Evolutionary conservation across 2,113 vertebrate genomes (phyloP), one percentile per base, ranked within the genome.

Genomic region (Zapus hudsonius): DNA sequence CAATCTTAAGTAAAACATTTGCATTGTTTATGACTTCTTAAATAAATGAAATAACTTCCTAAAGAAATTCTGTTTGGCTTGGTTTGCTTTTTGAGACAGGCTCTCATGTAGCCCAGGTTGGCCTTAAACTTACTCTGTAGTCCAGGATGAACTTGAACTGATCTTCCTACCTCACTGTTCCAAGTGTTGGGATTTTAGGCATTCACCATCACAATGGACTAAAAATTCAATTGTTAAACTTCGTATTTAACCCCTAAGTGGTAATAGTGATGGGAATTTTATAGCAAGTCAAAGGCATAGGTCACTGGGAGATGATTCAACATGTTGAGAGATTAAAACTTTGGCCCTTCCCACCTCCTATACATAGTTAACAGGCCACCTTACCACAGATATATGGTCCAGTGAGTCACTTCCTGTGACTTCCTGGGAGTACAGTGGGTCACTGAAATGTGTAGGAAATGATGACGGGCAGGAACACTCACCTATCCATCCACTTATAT

Each of bases 1-100:
- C 59, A 73, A 52, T 47, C 47, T 11, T 47, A 87, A 91, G 17
- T 20, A 84, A 93, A 87, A 76, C 85, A 87, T 64, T 44, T 88
- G 52, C 38, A 88, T 52, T 66, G 57, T 64, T 78, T 31, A 7
- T 84, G 69, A 69, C 78, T 90, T 94, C 40, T 73, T 90, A 64
- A 59, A 79, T 52, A 85, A 91, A 64, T 36, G n/a, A 31, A 76
- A 47, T 66, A 78, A 74, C 47, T 69, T 84, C 52, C 59, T 78
- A 52, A 85, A 83, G 40, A 79, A 69, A 91, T 75, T 47, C 19
- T 61, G 59, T 61, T 61, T 61, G 22, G 4, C 23, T 61, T 23
- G 22, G 59, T 61, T 61, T 31, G 9, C 3, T 66, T 23, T 66
- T 83, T 47, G 40, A 66, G 61, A n/a, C 64, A 83, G 15, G 8